These are phyloP conservation scores for Amphipoea oculea DNA, from an alignment of 2,888 invertebrate species.

Conservation along the genomic window DNA sequence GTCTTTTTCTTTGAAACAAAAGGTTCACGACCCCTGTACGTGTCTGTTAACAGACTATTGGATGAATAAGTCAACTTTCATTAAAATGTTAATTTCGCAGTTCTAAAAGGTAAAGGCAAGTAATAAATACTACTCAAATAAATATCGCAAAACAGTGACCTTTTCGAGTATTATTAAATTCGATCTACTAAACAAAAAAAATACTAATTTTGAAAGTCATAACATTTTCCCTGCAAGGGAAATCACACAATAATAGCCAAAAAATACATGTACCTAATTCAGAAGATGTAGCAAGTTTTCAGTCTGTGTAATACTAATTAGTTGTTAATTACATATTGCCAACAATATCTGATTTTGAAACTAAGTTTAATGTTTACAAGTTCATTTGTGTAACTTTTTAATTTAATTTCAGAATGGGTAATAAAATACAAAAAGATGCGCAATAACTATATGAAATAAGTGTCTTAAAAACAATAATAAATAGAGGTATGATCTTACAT, in stretches of 20 bases:
- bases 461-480: conserved; percentile 28
- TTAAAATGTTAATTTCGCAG: background rate
- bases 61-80: conserved; percentile 13
- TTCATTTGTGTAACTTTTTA: background rate
- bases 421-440: conserved; percentile 23
- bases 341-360: conserved; percentile 7
- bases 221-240: background rate
- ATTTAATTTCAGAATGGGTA: conserved; percentile 1
- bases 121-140: background rate
- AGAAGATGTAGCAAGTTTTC: background rate
- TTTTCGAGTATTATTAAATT: background rate
- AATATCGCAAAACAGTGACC: background rate
- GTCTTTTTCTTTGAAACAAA: conserved; percentile 7
- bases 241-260: background rate
- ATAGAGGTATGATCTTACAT: conserved; percentile 21
- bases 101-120: background rate
- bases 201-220: background rate
- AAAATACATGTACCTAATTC: background rate
- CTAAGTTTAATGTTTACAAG: conserved; percentile 2
- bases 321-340: background rate
- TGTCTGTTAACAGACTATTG: background rate
- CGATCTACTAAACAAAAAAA: background rate
- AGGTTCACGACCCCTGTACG: conserved; percentile 4
- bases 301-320: conserved; percentile 7
- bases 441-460: conserved; percentile 37